A percentile compares a stretch with the other conserved stretches of the same genome.
Conservation (phyloP, 2,888 invertebrate species). For the Amiota communis region DNA sequence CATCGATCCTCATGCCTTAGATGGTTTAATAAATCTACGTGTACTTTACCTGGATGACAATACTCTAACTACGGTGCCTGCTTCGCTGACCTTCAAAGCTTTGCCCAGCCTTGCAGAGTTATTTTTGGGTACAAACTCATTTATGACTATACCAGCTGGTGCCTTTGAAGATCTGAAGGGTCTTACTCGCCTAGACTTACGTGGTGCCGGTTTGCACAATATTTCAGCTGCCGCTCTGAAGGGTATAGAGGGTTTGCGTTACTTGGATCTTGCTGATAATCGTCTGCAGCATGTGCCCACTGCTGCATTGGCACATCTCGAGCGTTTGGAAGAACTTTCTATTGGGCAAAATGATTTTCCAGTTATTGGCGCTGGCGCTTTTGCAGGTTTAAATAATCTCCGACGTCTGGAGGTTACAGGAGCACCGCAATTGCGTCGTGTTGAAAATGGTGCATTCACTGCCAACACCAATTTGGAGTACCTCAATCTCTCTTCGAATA, state of each 20-base stretch:
- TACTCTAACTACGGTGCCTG: conserved; percentile 84
- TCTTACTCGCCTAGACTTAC: conserved; percentile 84
- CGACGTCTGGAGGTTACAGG: conserved; percentile 86
- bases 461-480: conserved; percentile 88
- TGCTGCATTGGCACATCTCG: conserved; percentile 80
- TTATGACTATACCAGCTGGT: conserved; percentile 83
- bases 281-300: conserved; percentile 84
- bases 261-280: conserved; percentile 86
- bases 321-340: conserved; percentile 84
- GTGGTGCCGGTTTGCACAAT: conserved; percentile 85
- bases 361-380: conserved; percentile 81
- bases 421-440: conserved; percentile 80
- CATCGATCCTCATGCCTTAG: conserved; percentile 85
- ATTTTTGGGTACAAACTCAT: conserved; percentile 88
- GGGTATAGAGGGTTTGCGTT: conserved; percentile 82
- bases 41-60: conserved; percentile 90
- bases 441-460: conserved; percentile 85
- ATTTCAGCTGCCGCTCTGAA: conserved; percentile 84
- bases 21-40: conserved; percentile 83
- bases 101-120: conserved; percentile 87
- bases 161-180: conserved; percentile 85
- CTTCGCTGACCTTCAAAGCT: conserved; percentile 79
- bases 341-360: conserved; percentile 89
- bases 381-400: conserved; percentile 84
- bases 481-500: conserved; percentile 84